These are phyloP conservation scores for Narcine bancroftii DNA, from an alignment of 2,113 vertebrate genomes.

Conservation along the genomic window DNA sequence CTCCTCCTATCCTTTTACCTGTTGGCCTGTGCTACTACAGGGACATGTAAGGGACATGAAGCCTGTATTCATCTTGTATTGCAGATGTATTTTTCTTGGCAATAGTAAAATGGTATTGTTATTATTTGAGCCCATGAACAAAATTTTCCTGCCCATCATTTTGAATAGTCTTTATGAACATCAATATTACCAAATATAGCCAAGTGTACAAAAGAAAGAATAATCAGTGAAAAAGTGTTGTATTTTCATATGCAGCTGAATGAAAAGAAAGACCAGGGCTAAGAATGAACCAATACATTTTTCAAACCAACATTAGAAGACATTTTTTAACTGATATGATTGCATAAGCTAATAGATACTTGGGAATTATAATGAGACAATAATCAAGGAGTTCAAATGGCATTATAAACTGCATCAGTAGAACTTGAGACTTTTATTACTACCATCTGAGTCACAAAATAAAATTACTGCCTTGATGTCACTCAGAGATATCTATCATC, in stretches of 20 bases:
- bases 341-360: slow-evolving; percentile 23
- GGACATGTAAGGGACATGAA: neutral
- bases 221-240: neutral
- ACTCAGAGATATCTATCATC: neutral
- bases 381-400: slow-evolving; percentile 30
- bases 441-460: neutral
- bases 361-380: slow-evolving; percentile 3
- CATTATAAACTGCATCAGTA: neutral
- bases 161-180: neutral
- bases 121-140: neutral
- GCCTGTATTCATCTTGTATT: neutral
- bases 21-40: no score
- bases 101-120: neutral
- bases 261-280: neutral
- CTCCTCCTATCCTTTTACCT: no score
- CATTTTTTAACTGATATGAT: neutral
- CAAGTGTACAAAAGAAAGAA: neutral
- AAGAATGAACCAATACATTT: neutral
- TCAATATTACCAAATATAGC: neutral
- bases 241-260: neutral
- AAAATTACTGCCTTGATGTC: slow-evolving; percentile 17
- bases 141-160: neutral
- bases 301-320: neutral
- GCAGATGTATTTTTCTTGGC: neutral
- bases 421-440: slow-evolving; percentile 11